Evolutionary conservation across 2,888 invertebrate species (phyloP), one percentile per base, ranked within the genome.

Genomic region (Drosophila diplacantha): DNA sequence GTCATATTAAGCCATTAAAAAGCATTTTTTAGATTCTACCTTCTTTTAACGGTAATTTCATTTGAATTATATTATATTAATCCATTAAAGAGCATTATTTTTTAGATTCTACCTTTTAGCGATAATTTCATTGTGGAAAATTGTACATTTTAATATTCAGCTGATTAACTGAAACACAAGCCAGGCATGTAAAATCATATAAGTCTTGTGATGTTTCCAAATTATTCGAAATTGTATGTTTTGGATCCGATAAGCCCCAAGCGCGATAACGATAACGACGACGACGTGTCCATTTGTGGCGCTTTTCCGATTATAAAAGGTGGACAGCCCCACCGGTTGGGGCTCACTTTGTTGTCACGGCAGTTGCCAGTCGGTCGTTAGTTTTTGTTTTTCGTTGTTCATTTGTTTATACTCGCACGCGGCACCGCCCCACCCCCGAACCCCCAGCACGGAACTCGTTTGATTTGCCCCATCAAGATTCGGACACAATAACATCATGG

Each of bases 321-420:
- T 76, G 44, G 77, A n/a, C 82, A 78, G 66, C 61, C 24, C 74
- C 49, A 2, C 6, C 14, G 14, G 31, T 44, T 37, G 38, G 52
- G 32, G 57, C 44, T 59, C 58, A 59, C 58, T 58, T 54, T 62
- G 67, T 38, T 57, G 57, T 65, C 58, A 50, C 50, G 58, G 50
- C 58, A 57, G 44, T 44, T 46, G 56, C 67, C 63, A 43, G 67
- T 72, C 73, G 66, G 74, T 80, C 73, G 82, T 74, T 71, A 77
- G 63, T 71, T 71, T 51, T 69, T 63, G 57, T 66, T 81, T 81
- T 79, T 78, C 58, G 60, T 78, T 81, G 72, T 81, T 57, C 58
- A 62, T 62, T 81, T 78, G 71, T 79, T 80, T 69, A 65, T 51
- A 58, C 35, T 37, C 46, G 29, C 46, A 18, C 41, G 50, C 58